Evolutionary conservation across 2,797 vertebrate genomes (phyloP), one percentile per base, ranked within the genome.

Genomic region (Pampus argenteus): DNA sequence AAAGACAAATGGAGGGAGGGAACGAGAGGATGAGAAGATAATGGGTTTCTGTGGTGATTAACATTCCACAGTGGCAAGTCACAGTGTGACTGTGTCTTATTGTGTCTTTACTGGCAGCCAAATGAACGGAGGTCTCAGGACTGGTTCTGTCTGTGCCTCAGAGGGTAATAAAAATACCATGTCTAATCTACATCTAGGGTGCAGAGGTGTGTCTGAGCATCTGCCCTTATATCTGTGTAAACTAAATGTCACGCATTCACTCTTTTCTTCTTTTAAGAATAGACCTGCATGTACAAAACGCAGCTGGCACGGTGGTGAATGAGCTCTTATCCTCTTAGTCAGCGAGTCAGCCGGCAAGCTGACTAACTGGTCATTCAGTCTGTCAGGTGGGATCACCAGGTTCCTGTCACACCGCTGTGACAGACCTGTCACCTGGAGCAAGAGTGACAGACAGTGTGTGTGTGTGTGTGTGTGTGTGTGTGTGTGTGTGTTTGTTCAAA

Each of bases 11-110:
- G 84, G 69, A 70, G 83, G 56, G 83, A 77, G 85, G 81, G 74
- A 70, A 50, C 18, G 50, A 74, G 84, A 81, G 88, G 84, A 84
- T 79, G 83, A 74, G 86, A 76, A 87, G 82, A 86, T 88, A 88
- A 90, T 91, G 76, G 88, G 81, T 87, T 89, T 89, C 83, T 71
- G 86, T 73, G 73, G 85, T 89, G 90, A 89, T 92, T 91, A 92
- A 86, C 91, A 91, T 91, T 91, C 83, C 84, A 23, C 50, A 73
- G 77, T 76, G 56, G 59, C 52, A 47, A 38, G 81, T 90, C 81
- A 86, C 82, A 77, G 84, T 85, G 74, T 80, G 84, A 73, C 83
- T 86, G 73, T 76, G 73, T 76, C 75, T 78, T 59, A 70, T 89
- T 90, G 88, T 89, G 79, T 81, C 63, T 81, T 66, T 38, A 44